Percentiles rank a stretch among this genome's conserved stretches.
phyloP scores from a whole-genome alignment of 2,888 invertebrate genomes.

The Hirtodrosophila cameraria region DNA sequence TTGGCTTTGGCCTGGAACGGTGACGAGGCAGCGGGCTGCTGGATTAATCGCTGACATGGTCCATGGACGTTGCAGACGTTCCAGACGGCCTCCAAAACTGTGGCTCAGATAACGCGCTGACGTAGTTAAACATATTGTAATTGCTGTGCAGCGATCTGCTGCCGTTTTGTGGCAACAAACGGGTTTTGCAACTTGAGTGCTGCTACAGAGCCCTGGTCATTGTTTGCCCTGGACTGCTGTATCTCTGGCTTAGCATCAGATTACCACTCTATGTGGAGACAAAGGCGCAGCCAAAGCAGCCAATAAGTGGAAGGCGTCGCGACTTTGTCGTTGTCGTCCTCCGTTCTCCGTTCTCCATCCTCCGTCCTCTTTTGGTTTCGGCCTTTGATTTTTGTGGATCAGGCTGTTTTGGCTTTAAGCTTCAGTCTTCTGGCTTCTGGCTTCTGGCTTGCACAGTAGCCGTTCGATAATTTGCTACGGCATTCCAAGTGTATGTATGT shows the following conservation, averaged over 20 bases:
- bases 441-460: slow-evolving; percentile 81
- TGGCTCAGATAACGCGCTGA: slow-evolving; percentile 75
- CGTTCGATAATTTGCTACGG: slow-evolving; percentile 84
- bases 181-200: slow-evolving; percentile 54
- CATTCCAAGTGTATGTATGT: slow-evolving; percentile 84
- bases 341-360: slow-evolving; percentile 19
- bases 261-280: slow-evolving; percentile 78
- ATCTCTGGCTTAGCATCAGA: slow-evolving; percentile 80
- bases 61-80: too few species aligned
- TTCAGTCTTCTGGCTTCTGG: too few species aligned
- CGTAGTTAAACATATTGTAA: slow-evolving; percentile 84
- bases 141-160: slow-evolving; percentile 72
- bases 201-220: slow-evolving; percentile 56
- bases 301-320: slow-evolving; percentile 77
- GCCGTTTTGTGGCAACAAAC: slow-evolving; percentile 63
- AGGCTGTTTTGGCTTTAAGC: too few species aligned
- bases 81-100: slow-evolving; percentile 17
- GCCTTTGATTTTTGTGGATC: slow-evolving; percentile 75
- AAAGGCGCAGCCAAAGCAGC: slow-evolving; percentile 39
- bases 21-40: slow-evolving; percentile 82
- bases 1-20: slow-evolving; percentile 57
- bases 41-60: slow-evolving; percentile 84
- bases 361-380: slow-evolving; percentile 39
- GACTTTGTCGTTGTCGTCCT: slow-evolving; percentile 45
- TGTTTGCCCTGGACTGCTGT: slow-evolving; percentile 64